Conservation (phyloP, 2,113 vertebrate species). For the Corythaeola cristata region DNA sequence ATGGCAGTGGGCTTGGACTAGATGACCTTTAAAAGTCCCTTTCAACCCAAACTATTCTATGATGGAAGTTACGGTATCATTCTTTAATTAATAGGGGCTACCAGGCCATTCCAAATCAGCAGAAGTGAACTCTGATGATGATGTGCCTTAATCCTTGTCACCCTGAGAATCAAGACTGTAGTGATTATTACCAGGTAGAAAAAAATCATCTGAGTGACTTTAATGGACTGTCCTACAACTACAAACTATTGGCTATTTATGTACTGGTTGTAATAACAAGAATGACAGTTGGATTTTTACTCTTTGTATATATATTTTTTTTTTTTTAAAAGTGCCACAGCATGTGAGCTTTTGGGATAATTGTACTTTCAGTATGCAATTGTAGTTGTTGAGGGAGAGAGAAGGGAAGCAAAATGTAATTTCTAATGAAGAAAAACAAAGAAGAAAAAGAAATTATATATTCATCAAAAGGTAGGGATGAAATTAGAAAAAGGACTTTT, state of each 20-base stretch:
- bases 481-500: background rate
- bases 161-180: background rate
- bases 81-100: background rate
- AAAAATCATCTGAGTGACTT: background rate
- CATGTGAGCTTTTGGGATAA: background rate
- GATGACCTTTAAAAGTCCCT: too few species aligned
- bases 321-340: rapidly evolving
- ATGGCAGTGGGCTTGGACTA: too few species aligned
- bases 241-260: background rate
- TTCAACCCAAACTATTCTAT: too few species aligned
- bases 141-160: background rate
- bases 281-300: background rate
- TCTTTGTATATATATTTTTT: background rate
- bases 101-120: background rate
- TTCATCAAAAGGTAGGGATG: background rate
- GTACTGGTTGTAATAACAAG: background rate
- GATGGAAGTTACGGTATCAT: background rate
- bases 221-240: background rate
- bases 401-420: background rate
- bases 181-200: background rate
- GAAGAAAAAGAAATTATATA: background rate
- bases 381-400: background rate
- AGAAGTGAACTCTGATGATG: background rate
- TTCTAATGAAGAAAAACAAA: background rate
- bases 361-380: background rate